phyloP scores from a whole-genome alignment of 2,888 invertebrate genomes.

The Cyaniris semiargus region DNA sequence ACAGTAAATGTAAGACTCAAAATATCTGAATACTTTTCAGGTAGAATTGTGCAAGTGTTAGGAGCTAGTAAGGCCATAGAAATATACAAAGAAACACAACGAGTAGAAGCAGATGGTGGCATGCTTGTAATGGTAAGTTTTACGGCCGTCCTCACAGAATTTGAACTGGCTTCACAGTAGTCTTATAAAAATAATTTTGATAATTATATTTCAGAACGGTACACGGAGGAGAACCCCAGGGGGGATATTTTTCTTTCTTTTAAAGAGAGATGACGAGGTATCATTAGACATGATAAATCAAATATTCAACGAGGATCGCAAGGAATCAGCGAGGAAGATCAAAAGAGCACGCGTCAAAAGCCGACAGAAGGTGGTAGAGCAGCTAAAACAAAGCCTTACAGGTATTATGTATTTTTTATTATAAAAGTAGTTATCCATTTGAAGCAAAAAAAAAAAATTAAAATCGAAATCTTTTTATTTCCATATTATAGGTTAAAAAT shows the following conservation, averaged over 20 bases:
- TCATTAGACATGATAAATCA: conserved; percentile 83
- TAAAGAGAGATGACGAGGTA: conserved; percentile 85
- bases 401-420: conserved; percentile 48
- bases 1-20: conserved; percentile 4
- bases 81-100: conserved; percentile 89
- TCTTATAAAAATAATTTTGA: background rate
- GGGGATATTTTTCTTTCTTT: conserved; percentile 90
- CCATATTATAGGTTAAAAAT: no score
- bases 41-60: conserved; percentile 84
- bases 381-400: conserved; percentile 82
- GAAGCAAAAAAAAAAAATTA: no score
- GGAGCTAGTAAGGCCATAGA: conserved; percentile 88
- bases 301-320: conserved; percentile 85
- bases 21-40: conserved; percentile 62
- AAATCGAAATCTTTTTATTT: no score
- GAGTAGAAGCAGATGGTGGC: conserved; percentile 91
- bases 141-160: background rate
- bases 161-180: no score
- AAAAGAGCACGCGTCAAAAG: conserved; percentile 79
- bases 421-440: background rate
- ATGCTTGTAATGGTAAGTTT: conserved; percentile 87
- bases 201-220: conserved; percentile 80
- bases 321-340: conserved; percentile 76
- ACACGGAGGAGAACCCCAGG: conserved; percentile 91
- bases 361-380: conserved; percentile 83